Conservation (phyloP, 92 coral and sea anemone species). For the Diadumene lineata region DNA sequence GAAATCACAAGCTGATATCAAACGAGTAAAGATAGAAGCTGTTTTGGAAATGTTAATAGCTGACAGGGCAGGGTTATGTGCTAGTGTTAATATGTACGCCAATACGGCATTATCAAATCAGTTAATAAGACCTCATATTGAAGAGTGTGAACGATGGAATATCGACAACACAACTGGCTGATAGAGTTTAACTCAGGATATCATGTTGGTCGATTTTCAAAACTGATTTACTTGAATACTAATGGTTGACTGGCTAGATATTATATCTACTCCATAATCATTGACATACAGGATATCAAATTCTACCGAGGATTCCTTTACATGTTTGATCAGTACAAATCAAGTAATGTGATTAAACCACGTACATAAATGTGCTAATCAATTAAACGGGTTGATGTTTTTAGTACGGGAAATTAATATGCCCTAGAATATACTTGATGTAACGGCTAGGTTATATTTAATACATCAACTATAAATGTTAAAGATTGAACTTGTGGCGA, state of each 20-base stretch:
- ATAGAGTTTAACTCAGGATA: background rate
- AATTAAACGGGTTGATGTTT: slow-evolving; percentile 12
- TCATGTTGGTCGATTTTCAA: too few species aligned
- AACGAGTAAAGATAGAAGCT: background rate
- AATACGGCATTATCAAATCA: background rate
- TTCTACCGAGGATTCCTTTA: slow-evolving; percentile 6
- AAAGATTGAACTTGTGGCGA: slow-evolving; percentile 6
- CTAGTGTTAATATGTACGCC: too few species aligned
- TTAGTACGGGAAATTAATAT: slow-evolving; percentile 4
- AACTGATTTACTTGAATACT: slow-evolving; percentile 34
- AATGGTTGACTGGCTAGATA: slow-evolving; percentile 11
- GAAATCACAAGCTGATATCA: background rate
- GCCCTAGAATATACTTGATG: slow-evolving; percentile 7
- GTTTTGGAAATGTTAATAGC: background rate
- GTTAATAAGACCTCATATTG: background rate
- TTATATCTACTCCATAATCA: background rate
- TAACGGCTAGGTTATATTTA: slow-evolving; percentile 18
- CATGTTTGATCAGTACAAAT: slow-evolving; percentile 3
- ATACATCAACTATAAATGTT: slow-evolving; percentile 16
- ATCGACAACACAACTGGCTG: background rate
- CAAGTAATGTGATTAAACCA: background rate
- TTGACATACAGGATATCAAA: slow-evolving; percentile 12
- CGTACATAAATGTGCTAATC: slow-evolving; percentile 25
- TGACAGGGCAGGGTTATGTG: background rate
- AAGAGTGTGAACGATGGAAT: background rate